Base-by-base conservation (phyloP, 2,888 invertebrate genomes). In the Strigamia maritima region DNA sequence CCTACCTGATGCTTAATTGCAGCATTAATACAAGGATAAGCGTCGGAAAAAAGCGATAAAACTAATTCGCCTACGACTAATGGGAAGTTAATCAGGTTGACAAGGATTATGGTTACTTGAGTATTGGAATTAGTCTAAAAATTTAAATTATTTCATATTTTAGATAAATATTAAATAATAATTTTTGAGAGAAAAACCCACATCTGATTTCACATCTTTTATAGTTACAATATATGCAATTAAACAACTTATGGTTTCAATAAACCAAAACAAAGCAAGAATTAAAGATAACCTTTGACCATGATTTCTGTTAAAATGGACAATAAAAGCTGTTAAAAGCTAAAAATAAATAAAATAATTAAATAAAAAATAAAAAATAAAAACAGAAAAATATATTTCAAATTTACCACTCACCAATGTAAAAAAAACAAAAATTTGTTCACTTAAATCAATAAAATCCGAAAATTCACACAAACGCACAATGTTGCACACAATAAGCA, bases 61-160 rank as follows among this genome's bases (percentile, higher is more conserved):
- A 70, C 70, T 12, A 70, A 70, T 70, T 70, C 26, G 12, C 70
- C 70, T 28, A 70, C 70, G 12, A 70, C 70, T 70, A 70, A 70
- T 28, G 70, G 70, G 14, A 70, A 70, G 70, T 12, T 28, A 70
- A 70, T 70, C 10, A 70, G 28, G 7, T 70, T 70, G 0, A 70
- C 28, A 3, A 28, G 12, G 2, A 28, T 70, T 70, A 70, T 70
- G 3, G 70, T 70, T 70, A 70, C 14, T 70, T 70, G 70, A 70
- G 24, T 54, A n/a, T 54, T 7, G 7, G n/a, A n/a, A 19, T 28
- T 8, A 24, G 12, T 16, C 70, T 70, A 28, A 28, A 70, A 70
- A 28, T 70, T 16, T 26, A 70, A 65, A 65, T 49, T 49, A 49
- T 49, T 49, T 6, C 2, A 16, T 19, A 49, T 19, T 19, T 49